A percentile compares a stretch with the other conserved stretches of the same genome.
phyloP scores from a whole-genome alignment of 2,888 invertebrate genomes.

The Halictus ligatus region DNA sequence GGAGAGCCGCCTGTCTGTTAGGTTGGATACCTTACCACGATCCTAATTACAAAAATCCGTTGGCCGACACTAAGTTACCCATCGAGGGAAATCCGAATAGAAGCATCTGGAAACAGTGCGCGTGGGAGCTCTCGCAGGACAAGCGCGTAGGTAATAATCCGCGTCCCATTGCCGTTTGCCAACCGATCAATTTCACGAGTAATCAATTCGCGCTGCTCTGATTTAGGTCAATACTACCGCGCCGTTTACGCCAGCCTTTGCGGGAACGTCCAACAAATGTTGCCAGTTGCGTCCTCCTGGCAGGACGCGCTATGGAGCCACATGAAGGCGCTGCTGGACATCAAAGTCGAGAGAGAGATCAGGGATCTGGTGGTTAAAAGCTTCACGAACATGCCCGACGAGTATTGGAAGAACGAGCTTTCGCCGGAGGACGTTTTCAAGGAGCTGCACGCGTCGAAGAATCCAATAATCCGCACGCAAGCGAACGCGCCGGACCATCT shows the following conservation, averaged over 20 bases:
- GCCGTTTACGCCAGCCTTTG: constrained; percentile 87
- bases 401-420: constrained; percentile 90
- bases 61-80: constrained; percentile 84
- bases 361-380: constrained; percentile 86
- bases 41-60: constrained; percentile 87
- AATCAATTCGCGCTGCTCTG: background rate
- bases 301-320: constrained; percentile 96
- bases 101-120: constrained; percentile 91
- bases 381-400: constrained; percentile 87
- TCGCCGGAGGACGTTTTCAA: constrained; percentile 89
- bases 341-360: constrained; percentile 92
- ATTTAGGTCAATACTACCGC: constrained; percentile 79
- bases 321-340: constrained; percentile 92
- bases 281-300: constrained; percentile 93
- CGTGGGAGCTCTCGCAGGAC: constrained; percentile 86
- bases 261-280: constrained; percentile 92
- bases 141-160: constrained; percentile 76
- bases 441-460: constrained; percentile 88
- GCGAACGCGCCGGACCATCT: constrained; percentile 89
- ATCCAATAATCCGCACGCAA: constrained; percentile 86
- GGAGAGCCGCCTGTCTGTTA: constrained; percentile 95
- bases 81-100: constrained; percentile 93
- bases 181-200: background rate
- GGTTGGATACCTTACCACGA: constrained; percentile 96
- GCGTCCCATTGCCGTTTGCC: background rate